Conservation (phyloP, 2,888 invertebrate genomes). For the Beris chalybata region DNA sequence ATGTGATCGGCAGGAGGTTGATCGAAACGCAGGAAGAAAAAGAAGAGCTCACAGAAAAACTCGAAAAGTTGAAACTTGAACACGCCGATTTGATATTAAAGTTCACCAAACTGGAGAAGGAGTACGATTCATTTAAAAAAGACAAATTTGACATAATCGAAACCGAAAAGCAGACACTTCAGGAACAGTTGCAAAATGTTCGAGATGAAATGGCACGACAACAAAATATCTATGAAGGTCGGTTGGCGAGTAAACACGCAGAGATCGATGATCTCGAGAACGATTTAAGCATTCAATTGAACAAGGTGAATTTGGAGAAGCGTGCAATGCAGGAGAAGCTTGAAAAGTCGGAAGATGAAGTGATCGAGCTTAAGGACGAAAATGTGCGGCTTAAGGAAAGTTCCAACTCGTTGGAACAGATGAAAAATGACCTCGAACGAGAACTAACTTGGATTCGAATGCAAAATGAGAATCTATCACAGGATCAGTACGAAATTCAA, state of each 20-base stretch:
- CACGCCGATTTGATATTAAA: constrained; percentile 54
- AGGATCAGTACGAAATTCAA: constrained; percentile 52
- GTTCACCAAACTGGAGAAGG: constrained; percentile 55
- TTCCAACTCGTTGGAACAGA: constrained; percentile 48
- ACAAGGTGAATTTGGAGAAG: constrained; percentile 48
- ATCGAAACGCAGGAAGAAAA: constrained; percentile 61
- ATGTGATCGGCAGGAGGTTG: constrained; percentile 63
- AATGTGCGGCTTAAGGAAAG: constrained; percentile 52
- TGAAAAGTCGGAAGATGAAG: constrained; percentile 62
- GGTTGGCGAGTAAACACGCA: constrained; percentile 52
- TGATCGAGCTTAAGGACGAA: constrained; percentile 61
- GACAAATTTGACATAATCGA: constrained; percentile 55
- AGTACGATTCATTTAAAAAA: constrained; percentile 52
- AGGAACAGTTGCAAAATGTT: constrained; percentile 54
- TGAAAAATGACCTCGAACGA: constrained; percentile 47
- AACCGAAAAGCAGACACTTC: constrained; percentile 45
- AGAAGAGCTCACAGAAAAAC: constrained; percentile 57
- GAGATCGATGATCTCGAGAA: constrained; percentile 59
- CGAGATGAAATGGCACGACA: constrained; percentile 59
- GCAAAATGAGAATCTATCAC: constrained; percentile 53
- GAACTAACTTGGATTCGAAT: constrained; percentile 51
- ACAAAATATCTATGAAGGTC: constrained; percentile 54
- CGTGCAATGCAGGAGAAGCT: constrained; percentile 62
- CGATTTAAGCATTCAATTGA: constrained; percentile 57
- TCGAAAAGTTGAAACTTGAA: constrained; percentile 58